A percentile compares a stretch with the other conserved stretches of the same genome.
These are phyloP conservation scores for Electrona antarctica DNA, from an alignment of 2,113 vertebrate genomes.

Conservation along the genomic window DNA sequence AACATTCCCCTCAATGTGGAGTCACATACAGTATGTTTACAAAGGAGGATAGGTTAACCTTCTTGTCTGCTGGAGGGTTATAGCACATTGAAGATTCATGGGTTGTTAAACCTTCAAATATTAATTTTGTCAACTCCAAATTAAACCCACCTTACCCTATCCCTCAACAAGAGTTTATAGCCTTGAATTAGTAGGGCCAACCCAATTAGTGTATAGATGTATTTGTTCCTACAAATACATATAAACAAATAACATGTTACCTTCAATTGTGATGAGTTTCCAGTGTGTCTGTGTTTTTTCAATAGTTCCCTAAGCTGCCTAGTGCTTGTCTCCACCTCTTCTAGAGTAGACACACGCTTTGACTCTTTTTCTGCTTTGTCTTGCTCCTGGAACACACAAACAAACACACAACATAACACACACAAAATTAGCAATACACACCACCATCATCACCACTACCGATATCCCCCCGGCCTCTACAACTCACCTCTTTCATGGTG, in stretches of 20 bases:
- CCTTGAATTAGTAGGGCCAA: too few relatives aligned
- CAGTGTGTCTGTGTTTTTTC: constrained; percentile 45
- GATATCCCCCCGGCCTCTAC: background rate
- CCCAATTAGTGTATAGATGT: too few relatives aligned
- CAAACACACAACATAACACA: background rate
- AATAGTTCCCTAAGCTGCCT: constrained; percentile 78
- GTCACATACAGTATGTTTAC: too few relatives aligned
- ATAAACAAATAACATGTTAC: constrained; percentile 39
- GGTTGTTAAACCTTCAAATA: background rate
- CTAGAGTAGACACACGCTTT: constrained; percentile 75
- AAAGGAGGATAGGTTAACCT: too few relatives aligned
- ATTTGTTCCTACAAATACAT: background rate
- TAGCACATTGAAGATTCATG: background rate
- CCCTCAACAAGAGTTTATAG: too few relatives aligned
- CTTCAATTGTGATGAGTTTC: constrained; percentile 62
- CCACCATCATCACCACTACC: background rate
- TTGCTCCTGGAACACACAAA: constrained; percentile 81
- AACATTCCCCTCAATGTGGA: background rate
- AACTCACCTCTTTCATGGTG: constrained; percentile 83
- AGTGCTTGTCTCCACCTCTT: constrained; percentile 81
- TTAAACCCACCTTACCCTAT: background rate
- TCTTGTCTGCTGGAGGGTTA: too few relatives aligned
- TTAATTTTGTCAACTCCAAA: background rate
- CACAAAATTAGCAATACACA: background rate
- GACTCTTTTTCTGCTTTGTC: constrained; percentile 83